phyloP scores from a whole-genome alignment of 2,113 vertebrate genomes.

The Beaufortia kweichowensis region DNA sequence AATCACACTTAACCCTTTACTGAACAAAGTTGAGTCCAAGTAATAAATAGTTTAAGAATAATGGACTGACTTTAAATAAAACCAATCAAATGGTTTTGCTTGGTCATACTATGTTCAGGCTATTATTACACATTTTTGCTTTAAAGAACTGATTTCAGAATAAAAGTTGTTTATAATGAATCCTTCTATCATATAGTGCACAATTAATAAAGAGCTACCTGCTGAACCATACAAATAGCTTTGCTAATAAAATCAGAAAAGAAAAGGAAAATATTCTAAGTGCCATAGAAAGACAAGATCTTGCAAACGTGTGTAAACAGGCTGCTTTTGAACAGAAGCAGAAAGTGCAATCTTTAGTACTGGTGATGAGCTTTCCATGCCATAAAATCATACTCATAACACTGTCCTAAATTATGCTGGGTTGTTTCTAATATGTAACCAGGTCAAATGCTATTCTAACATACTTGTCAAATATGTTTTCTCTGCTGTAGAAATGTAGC shows the following conservation, averaged over 20 bases:
- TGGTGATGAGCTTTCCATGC: not conserved
- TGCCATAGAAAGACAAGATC: not conserved
- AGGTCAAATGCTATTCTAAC: slow-evolving; percentile 30
- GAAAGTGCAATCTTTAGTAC: not conserved
- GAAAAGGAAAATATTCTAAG: not conserved
- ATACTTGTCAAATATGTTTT: not conserved
- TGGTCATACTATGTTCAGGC: no score
- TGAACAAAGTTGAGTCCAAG: no score
- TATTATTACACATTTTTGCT: no score
- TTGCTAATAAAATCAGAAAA: not conserved
- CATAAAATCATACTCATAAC: not conserved
- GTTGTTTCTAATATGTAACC: slow-evolving; percentile 24
- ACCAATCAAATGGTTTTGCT: no score
- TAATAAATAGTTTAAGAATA: no score
- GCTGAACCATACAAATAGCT: not conserved
- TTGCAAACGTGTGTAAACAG: not conserved
- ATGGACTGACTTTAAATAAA: no score
- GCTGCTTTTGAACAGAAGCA: not conserved
- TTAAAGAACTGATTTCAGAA: no score
- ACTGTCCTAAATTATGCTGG: slow-evolving; percentile 21
- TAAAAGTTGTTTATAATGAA: no score
- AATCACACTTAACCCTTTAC: no score
- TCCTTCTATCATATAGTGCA: no score
- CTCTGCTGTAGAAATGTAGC: not conserved
- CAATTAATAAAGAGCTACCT: not conserved